Conservation (phyloP, 2,113 vertebrate species). For the Gnathonemus echidnorhynchus region DNA sequence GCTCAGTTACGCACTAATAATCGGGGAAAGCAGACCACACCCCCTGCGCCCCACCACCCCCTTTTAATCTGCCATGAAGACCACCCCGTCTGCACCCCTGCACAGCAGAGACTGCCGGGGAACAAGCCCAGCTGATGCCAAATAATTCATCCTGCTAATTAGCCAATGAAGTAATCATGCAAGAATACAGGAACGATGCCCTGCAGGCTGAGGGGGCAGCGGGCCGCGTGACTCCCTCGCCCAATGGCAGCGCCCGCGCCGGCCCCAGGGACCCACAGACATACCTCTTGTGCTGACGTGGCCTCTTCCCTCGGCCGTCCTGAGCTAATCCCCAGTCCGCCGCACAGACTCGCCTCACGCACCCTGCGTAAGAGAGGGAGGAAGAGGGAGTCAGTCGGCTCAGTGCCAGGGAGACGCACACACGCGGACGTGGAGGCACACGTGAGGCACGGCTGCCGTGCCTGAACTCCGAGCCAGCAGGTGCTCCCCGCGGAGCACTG, state of each 20-base stretch:
- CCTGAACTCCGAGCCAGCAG: neutral
- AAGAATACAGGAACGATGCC: neutral
- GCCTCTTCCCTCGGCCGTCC: constrained; percentile 21
- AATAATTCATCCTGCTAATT: neutral
- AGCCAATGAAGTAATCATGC: neutral
- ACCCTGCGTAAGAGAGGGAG: constrained; percentile 31
- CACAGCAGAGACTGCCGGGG: neutral
- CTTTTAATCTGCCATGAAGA: neutral
- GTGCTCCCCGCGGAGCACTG: neutral
- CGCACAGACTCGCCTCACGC: constrained; percentile 30
- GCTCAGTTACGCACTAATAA: neutral
- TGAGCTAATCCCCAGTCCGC: constrained; percentile 28
- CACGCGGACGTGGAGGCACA: neutral
- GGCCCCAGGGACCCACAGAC: neutral
- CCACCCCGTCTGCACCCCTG: neutral
- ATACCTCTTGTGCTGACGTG: constrained; percentile 12
- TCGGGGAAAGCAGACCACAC: neutral
- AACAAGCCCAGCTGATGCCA: neutral
- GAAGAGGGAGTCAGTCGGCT: constrained; percentile 5
- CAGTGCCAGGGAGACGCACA: neutral
- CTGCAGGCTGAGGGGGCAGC: neutral
- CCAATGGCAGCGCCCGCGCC: too few relatives aligned
- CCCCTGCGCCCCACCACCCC: neutral
- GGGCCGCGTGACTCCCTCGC: neutral
- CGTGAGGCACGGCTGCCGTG: neutral